phyloP scores from a whole-genome alignment of 2,888 invertebrate genomes.

The Synergus gifuensis region DNA sequence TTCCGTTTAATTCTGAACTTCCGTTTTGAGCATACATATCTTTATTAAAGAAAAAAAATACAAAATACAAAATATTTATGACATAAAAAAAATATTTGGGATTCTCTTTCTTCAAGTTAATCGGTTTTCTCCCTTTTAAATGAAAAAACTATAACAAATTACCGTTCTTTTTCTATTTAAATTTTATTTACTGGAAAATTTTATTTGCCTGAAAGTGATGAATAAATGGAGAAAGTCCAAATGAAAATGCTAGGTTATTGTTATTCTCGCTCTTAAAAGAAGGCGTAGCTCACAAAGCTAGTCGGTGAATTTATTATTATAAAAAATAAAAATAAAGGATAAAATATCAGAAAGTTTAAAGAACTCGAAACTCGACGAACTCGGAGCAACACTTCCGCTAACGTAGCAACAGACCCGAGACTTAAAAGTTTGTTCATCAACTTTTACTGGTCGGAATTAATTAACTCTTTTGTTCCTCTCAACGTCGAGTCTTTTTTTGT shows the following conservation, averaged over 20 bases:
- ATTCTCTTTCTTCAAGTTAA: no score
- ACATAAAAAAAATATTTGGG: no score
- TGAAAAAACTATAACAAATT: no score
- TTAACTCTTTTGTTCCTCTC: background rate
- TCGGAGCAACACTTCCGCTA: slow-evolving; percentile 18
- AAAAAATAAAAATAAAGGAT: slow-evolving; percentile 9
- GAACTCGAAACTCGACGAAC: slow-evolving; percentile 16
- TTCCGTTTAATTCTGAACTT: background rate
- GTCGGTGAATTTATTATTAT: slow-evolving; percentile 27
- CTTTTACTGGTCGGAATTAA: slow-evolving; percentile 9
- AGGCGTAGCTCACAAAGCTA: background rate
- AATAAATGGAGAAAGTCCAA: background rate
- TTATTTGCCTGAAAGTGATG: background rate
- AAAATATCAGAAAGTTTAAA: slow-evolving; percentile 10
- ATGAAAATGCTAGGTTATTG: background rate
- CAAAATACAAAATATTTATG: no score
- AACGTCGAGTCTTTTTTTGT: background rate
- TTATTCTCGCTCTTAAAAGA: background rate
- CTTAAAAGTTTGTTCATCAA: slow-evolving; percentile 31
- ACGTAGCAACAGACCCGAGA: background rate
- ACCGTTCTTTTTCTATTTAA: background rate
- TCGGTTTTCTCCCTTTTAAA: no score
- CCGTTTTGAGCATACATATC: background rate
- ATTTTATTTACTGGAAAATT: background rate
- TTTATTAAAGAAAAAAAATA: no score